Evolutionary conservation across 2,113 vertebrate species (phyloP).

Genomic region (Heloderma charlesbogerti): DNA sequence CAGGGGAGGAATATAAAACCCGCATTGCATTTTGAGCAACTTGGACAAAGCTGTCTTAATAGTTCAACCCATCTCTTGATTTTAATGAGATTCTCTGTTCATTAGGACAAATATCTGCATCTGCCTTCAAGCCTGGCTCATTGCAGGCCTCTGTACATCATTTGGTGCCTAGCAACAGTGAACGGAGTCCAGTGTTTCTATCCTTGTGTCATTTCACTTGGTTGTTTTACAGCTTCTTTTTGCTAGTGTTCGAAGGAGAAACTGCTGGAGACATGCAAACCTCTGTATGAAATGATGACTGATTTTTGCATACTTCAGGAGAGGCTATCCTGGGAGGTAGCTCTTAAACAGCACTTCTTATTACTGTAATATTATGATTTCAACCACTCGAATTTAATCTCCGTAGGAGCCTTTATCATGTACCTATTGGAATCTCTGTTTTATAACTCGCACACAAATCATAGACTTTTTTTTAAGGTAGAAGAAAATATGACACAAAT

Average conservation of each 20-base stretch:
- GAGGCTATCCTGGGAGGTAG: slow-evolving; percentile 52
- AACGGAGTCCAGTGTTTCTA: slow-evolving; percentile 55
- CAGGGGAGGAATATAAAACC: background rate
- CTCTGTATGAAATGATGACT: slow-evolving; percentile 44
- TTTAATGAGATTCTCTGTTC: slow-evolving; percentile 53
- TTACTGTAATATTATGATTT: slow-evolving; percentile 53
- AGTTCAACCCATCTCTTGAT: slow-evolving; percentile 17
- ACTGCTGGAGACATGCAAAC: slow-evolving; percentile 51
- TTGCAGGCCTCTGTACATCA: slow-evolving; percentile 62
- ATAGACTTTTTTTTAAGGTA: slow-evolving; percentile 17
- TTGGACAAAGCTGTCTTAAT: slow-evolving; percentile 22
- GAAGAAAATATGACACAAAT: background rate
- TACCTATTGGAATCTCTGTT: background rate
- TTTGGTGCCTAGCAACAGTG: slow-evolving; percentile 75
- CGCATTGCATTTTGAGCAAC: background rate
- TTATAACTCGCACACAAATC: background rate
- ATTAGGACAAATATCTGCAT: slow-evolving; percentile 63
- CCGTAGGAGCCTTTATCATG: slow-evolving; percentile 22
- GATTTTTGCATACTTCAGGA: slow-evolving; percentile 57
- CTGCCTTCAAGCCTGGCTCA: slow-evolving; percentile 47
- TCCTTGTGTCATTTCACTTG: slow-evolving; percentile 51
- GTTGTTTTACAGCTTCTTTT: slow-evolving; percentile 66
- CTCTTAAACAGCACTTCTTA: slow-evolving; percentile 37
- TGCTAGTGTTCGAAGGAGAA: slow-evolving; percentile 54
- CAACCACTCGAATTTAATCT: slow-evolving; percentile 46